phyloP scores from a whole-genome alignment of 2,797 vertebrate genomes.

The Remorina albescens region DNA sequence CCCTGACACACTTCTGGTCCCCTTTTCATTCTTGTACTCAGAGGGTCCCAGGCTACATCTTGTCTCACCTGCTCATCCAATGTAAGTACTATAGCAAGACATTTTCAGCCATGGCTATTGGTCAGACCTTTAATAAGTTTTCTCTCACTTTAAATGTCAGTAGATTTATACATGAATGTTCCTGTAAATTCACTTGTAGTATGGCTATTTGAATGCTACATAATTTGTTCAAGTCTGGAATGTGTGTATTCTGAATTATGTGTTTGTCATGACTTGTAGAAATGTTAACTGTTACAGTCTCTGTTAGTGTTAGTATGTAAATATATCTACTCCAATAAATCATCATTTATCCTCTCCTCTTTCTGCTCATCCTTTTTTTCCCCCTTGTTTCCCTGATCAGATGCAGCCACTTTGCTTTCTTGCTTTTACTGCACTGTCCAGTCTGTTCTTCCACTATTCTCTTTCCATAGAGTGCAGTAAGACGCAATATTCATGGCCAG shows the following conservation, averaged over 20 bases:
- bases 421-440: conserved; percentile 42
- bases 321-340: background rate
- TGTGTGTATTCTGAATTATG: background rate
- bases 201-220: background rate
- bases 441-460: conserved; percentile 24
- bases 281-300: background rate
- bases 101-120: conserved; percentile 5
- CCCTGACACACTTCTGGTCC: conserved; percentile 54
- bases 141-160: background rate
- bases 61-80: conserved; percentile 23
- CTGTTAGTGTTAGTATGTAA: background rate
- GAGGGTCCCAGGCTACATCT: conserved; percentile 73
- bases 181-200: background rate
- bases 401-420: conserved; percentile 59
- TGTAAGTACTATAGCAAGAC: conserved; percentile 52
- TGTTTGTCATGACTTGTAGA: background rate
- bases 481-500: background rate
- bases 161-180: background rate
- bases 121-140: background rate
- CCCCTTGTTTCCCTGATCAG: conserved; percentile 44
- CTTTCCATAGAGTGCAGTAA: conserved; percentile 39
- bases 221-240: background rate
- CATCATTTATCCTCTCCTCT: background rate
- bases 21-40: conserved; percentile 68
- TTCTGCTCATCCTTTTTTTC: background rate